These are phyloP conservation scores for Anguilla marmorata DNA, from an alignment of 2,797 vertebrate species.

Conservation along the genomic window DNA sequence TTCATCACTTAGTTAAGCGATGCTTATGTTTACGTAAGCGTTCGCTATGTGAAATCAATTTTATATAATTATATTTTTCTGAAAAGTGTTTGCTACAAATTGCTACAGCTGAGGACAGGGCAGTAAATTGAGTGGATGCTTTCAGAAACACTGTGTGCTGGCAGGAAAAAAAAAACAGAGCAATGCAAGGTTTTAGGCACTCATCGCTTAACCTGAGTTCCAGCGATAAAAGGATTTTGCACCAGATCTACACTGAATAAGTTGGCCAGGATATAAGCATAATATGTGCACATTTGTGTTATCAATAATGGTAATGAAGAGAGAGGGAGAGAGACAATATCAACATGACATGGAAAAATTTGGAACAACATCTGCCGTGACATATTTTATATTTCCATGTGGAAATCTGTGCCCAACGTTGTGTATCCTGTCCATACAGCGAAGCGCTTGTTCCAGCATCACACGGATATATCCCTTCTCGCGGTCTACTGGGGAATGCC, in stretches of 20 bases:
- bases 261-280: not conserved
- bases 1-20: not conserved
- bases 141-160: not conserved
- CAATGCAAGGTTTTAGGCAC: not conserved
- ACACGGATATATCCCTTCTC: not conserved
- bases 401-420: not conserved
- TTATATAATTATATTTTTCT: too few relatives aligned
- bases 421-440: not conserved
- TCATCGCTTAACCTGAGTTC: not conserved
- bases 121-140: too few relatives aligned
- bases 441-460: not conserved
- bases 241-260: not conserved
- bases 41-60: not conserved
- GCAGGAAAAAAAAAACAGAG: not conserved
- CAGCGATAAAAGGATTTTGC: not conserved
- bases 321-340: not conserved
- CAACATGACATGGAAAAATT: not conserved
- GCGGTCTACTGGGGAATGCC: not conserved
- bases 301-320: not conserved
- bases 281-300: not conserved
- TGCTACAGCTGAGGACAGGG: too few relatives aligned
- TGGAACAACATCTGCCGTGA: not conserved
- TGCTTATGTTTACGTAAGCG: not conserved
- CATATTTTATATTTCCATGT: conserved; percentile 10
- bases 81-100: too few relatives aligned